A percentile compares a stretch with the other conserved stretches of the same genome.
phyloP scores from a whole-genome alignment of 2,888 invertebrate species.

The Sphaerophoria taeniata region DNA sequence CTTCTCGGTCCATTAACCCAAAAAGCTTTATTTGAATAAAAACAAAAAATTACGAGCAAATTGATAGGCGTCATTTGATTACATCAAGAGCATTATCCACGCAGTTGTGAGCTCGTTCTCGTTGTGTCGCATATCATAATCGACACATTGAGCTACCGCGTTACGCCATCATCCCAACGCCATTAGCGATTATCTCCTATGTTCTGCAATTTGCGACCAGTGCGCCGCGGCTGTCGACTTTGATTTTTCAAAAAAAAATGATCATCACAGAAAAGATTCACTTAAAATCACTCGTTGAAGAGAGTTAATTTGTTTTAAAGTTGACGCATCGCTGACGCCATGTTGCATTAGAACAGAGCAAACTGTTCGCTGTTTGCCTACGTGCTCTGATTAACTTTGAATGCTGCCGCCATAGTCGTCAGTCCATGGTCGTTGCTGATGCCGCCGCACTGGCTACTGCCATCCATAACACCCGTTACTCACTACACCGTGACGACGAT shows the following conservation, averaged over 20 bases:
- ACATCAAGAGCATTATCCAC: background rate
- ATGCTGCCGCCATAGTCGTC: constrained; percentile 12
- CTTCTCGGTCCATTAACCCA: constrained; percentile 58
- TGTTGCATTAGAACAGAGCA: constrained; percentile 43
- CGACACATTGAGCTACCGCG: constrained; percentile 18
- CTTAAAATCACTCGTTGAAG: constrained; percentile 40
- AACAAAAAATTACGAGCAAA: constrained; percentile 8
- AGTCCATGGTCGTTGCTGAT: no score
- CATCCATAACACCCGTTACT: constrained; percentile 32
- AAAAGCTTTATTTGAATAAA: constrained; percentile 42
- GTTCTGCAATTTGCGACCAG: no score
- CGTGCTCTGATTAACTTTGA: constrained; percentile 67
- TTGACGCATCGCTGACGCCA: constrained; percentile 69
- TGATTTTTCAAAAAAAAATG: constrained; percentile 28
- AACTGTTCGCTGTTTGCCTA: constrained; percentile 30
- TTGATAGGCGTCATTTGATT: constrained; percentile 54
- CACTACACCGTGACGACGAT: background rate
- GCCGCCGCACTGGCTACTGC: constrained; percentile 20
- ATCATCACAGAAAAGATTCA: constrained; percentile 21
- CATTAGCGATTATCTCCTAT: background rate
- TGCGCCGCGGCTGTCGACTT: background rate
- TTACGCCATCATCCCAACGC: constrained; percentile 23
- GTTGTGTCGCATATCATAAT: constrained; percentile 37
- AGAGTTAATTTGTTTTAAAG: constrained; percentile 32
- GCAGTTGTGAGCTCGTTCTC: background rate